Base-by-base conservation (phyloP, 2,113 vertebrate species). In the Psilopsiagon aymara region DNA sequence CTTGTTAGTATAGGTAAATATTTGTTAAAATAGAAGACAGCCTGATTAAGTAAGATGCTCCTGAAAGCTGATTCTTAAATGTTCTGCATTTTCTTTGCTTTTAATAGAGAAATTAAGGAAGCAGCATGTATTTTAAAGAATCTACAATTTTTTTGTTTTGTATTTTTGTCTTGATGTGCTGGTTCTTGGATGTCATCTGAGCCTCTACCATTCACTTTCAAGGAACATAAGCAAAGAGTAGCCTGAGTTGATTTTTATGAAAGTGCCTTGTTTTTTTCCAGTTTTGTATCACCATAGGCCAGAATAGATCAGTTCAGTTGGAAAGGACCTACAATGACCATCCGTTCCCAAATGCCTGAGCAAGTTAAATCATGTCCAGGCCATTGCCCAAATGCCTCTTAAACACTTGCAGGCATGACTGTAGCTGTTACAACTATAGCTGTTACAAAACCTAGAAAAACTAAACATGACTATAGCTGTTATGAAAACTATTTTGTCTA, bases 391-490 rank as follows among this genome's bases (percentile, higher is more conserved):
- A 80, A 88, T 49, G 17, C 12, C 51, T 76, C 57, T 60, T 41
- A 47, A 85, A 88, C 5, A 25, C 13, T 17, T 29, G 28, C 28
- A 83, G 23, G 29, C 39, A 39, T 33, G 25, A 80, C 20, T 73
- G 67, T 10, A 66, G 64, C 57, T 44, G 31, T 75, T 55, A 41
- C 3, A 2, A 49, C 27, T 64, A 31, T 3, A 90, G 51, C 9
- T 79, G 12, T 44, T 49, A 76, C 0, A 4, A 53, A 78, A 88
- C 64, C 27, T 25, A 41, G 51, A 6, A n/a, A 43, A 35, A 9
- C 14, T 24, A 8, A 1, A 0, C 13, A 27, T 49, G 0, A 68
- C 23, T 43, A 11, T 5, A 37, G 47, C 31, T 80, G 23, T 41
- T 53, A 73, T 5, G 43, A 78, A 88, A 92, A 86, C 24, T 68